Evolutionary conservation across 2,797 vertebrate species (phyloP).

Genomic region (Dryobates pubescens): DNA sequence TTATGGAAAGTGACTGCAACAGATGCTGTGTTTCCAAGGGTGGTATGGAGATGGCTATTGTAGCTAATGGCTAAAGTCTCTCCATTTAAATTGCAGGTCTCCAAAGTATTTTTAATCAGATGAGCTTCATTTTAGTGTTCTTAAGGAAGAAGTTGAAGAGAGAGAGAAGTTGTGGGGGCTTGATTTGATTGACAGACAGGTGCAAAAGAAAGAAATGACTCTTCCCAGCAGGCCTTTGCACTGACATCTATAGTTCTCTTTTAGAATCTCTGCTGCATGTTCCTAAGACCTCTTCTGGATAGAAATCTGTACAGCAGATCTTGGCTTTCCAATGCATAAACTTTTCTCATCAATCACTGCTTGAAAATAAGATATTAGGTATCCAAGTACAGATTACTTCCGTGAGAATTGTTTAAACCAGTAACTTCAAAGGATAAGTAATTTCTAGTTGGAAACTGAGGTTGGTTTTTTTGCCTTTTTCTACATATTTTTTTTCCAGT

Average conservation of each 20-base stretch:
- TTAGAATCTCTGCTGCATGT: neutral
- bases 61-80: neutral
- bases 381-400: neutral
- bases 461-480: too few relatives aligned
- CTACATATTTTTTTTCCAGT: too few relatives aligned
- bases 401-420: neutral
- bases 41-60: neutral
- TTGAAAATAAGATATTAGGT: neutral
- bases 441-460: too few relatives aligned
- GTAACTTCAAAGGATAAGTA: neutral
- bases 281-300: neutral
- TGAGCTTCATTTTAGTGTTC: neutral
- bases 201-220: neutral
- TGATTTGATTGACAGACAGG: neutral
- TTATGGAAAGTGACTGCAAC: conserved; percentile 34
- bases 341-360: neutral
- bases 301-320: neutral
- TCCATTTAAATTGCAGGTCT: neutral
- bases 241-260: neutral
- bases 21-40: conserved; percentile 25
- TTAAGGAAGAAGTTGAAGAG: neutral
- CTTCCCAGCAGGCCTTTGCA: neutral
- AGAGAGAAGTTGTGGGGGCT: neutral
- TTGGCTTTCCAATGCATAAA: neutral
- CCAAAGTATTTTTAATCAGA: neutral